Evolutionary conservation across 2,113 vertebrate genomes (phyloP).

Genomic region (Takifugu flavidus): DNA sequence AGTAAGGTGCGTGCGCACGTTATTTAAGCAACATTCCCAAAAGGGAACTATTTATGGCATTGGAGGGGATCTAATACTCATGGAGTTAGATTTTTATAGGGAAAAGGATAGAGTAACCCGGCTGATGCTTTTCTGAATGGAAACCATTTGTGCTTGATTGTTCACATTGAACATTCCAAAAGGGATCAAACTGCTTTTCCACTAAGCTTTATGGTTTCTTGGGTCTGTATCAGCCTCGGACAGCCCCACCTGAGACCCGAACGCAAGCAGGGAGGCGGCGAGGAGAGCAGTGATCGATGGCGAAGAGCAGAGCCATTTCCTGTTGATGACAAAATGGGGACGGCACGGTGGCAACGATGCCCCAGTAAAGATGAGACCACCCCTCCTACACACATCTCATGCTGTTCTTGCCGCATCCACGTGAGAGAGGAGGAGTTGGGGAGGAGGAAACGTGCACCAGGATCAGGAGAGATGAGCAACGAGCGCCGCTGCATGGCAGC

Average conservation of each 20-base stretch:
- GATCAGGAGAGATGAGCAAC: slow-evolving; percentile 16
- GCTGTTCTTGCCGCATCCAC: slow-evolving; percentile 55
- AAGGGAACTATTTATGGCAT: slow-evolving; percentile 41
- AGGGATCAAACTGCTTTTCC: neutral
- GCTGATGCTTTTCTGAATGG: slow-evolving; percentile 8
- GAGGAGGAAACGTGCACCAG: slow-evolving; percentile 16
- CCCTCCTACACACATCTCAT: slow-evolving; percentile 26
- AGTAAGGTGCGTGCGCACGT: slow-evolving; percentile 24
- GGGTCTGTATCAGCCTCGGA: no score
- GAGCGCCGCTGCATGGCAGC: slow-evolving; percentile 21
- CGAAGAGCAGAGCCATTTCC: no score
- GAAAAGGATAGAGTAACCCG: slow-evolving; percentile 45
- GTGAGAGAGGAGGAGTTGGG: slow-evolving; percentile 36
- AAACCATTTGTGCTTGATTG: slow-evolving; percentile 9
- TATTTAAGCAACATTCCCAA: slow-evolving; percentile 7
- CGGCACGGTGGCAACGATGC: slow-evolving; percentile 24
- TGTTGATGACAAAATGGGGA: neutral
- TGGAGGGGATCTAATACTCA: slow-evolving; percentile 31
- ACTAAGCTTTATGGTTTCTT: no score
- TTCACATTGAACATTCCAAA: neutral
- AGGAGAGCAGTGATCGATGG: slow-evolving; percentile 1
- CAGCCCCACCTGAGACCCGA: neutral
- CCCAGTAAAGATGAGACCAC: slow-evolving; percentile 19
- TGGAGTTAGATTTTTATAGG: slow-evolving; percentile 28
- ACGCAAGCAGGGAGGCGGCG: neutral